Evolutionary conservation across 2,888 invertebrate species (phyloP), one percentile per base, ranked within the genome.

Genomic region (Acanthosepion lycidas): DNA sequence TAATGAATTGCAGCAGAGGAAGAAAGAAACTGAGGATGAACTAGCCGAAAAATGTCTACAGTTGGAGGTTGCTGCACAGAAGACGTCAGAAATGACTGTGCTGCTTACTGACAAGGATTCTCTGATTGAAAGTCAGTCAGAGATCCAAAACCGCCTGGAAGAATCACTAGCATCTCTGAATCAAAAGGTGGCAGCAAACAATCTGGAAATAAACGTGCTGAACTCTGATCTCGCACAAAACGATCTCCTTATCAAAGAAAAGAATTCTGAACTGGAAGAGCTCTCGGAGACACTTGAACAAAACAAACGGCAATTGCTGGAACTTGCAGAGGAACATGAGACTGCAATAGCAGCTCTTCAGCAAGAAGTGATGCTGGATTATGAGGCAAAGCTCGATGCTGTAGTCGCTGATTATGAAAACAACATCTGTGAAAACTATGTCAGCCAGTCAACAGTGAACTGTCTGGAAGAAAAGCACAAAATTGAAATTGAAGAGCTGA

Each of bases 381-480:
- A 93, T 3, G 93, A 93, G 23, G n/a, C 23, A 28, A 48, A 53
- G 28, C 49, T 93, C 33, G n/a, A n/a, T 51, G 49, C 93, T 51
- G n/a, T 93, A 18, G 53, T 53, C 15, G 53, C 51, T n/a, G 93
- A 93, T 18, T 93, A 93, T 53, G 93, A 93, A n/a, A 48, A 49
- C 53, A 93, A 93, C 28, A 93, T 93, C 49, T 53, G 26, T 53
- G 49, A 49, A 9, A 53, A 51, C 28, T 93, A 93, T 93, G 49
- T 93, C 15, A 20, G 28, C 20, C 51, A 51, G 15, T 53, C 53
- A 4, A 6, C 26, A 28, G 28, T 93, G 28, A 53, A 51, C 15
- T 33, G 78, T 78, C 78, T 78, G n/a, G 78, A 78, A 18, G n/a
- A 15, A 33, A 78, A 78, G 12, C 78, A 33, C n/a, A n/a, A 33